Conservation (phyloP, 2,888 invertebrate genomes). For the Amblyteles armatorius region DNA sequence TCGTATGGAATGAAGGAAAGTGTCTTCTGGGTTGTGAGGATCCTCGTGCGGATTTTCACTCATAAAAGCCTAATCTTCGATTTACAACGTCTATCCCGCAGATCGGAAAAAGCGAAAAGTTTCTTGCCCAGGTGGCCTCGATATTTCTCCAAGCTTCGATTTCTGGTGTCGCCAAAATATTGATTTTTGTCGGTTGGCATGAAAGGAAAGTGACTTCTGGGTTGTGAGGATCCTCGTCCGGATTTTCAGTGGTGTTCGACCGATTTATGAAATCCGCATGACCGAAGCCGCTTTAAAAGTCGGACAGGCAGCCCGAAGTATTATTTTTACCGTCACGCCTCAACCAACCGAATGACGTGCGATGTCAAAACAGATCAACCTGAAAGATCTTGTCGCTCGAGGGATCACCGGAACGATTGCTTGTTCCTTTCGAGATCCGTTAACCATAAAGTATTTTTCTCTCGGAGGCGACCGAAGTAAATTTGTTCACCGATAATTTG, state of each 20-base stretch:
- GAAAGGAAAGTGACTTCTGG: not conserved
- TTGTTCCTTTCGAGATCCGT: too few species aligned
- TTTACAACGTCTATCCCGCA: too few species aligned
- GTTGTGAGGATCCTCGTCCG: not conserved
- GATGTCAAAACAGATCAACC: constrained; percentile 74
- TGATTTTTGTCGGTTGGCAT: not conserved
- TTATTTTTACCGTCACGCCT: constrained; percentile 71
- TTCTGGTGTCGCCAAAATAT: not conserved
- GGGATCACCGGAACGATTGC: too few species aligned
- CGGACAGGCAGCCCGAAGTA: constrained; percentile 1
- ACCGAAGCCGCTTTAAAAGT: constrained; percentile 49
- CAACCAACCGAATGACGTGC: constrained; percentile 64
- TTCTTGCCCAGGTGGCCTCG: not conserved
- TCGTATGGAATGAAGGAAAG: not conserved
- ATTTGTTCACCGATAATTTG: too few species aligned
- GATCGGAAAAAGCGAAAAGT: too few species aligned
- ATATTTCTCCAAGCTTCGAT: not conserved
- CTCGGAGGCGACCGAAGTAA: too few species aligned
- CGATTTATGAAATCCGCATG: constrained; percentile 31
- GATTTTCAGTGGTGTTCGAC: not conserved
- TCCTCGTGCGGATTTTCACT: not conserved
- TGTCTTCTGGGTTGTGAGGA: not conserved
- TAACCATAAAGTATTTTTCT: too few species aligned
- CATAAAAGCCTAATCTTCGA: not conserved
- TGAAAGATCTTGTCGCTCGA: constrained; percentile 7